Base-by-base conservation (phyloP, 1,140 invertebrate genomes). In the Fopius arisanus region DNA sequence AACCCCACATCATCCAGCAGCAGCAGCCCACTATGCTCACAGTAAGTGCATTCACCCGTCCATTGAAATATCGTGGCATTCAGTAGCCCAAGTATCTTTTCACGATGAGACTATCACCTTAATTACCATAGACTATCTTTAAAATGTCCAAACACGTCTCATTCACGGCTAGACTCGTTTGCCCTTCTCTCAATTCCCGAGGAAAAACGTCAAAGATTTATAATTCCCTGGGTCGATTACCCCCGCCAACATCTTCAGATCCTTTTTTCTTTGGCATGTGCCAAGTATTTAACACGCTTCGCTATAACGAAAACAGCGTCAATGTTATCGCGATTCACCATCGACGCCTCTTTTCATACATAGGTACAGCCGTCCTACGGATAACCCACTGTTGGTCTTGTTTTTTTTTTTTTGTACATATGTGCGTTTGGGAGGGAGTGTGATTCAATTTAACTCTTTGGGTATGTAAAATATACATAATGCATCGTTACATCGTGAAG, bases 11-110 rank as follows among this genome's bases (percentile, higher is more conserved):
- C 86, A 86, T 74, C 82, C 86, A 28, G 81, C 86, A 29, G 84
- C 85, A 59, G 84, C 83, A 67, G 85, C 85, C 41, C 87, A 88
- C 79, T 88, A 87, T 78, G 87, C 87, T 72, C 87, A 88, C 84
- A 87, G 87, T 88, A 75, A 88, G 87, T 88, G 77, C 70, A 75
- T 33, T 72, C 41, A 68, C 51, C 63, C 62, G 51, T 26, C 12
- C 43, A 14, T 62, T 62, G n/a, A 62, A 21, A 62, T 5, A 62
- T 4, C 2, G 3, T 62, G 19, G 5, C 43, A 51, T 51, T 19
- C 43, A 19, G n/a, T 2, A 51, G 43, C 43, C 9, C n/a, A n/a
- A n/a, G n/a, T n/a, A 37, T 37, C 33, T 37, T 31, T 31, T 12
- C 1, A 12, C 33, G 12, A 37, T 10, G 33, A 37, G 33, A 12